These are phyloP conservation scores for Adelognathus sp. DNA, from an alignment of 2,888 invertebrate genomes.

Conservation along the genomic window DNA sequence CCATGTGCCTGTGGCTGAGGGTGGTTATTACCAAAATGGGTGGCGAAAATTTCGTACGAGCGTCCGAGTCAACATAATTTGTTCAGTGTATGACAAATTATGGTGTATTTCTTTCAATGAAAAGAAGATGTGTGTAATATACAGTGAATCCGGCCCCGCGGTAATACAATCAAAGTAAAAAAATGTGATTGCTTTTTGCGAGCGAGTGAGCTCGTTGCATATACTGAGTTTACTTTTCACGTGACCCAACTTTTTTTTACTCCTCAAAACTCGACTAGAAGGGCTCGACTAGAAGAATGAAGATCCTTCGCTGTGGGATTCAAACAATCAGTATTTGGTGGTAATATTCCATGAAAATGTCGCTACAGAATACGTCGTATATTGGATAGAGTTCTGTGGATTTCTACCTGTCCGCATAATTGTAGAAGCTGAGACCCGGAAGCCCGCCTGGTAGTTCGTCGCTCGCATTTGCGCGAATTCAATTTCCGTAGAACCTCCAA, in stretches of 20 bases:
- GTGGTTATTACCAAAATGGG: too few relatives aligned
- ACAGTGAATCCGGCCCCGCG: not conserved
- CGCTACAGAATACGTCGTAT: not conserved
- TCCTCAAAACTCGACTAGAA: not conserved
- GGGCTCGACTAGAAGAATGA: not conserved
- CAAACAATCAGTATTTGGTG: not conserved
- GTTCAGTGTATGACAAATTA: too few relatives aligned
- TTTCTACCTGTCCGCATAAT: not conserved
- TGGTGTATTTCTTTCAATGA: too few relatives aligned
- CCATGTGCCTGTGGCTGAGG: not conserved
- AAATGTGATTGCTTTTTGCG: conserved; percentile 2
- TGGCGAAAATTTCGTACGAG: not conserved
- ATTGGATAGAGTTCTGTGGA: not conserved
- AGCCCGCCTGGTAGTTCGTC: not conserved
- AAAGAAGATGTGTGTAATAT: too few relatives aligned
- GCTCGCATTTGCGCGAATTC: not conserved
- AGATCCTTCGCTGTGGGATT: not conserved
- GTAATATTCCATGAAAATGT: too few relatives aligned
- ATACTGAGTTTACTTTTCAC: not conserved
- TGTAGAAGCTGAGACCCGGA: not conserved
- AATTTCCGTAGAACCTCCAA: not conserved
- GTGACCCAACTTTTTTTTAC: conserved; percentile 19
- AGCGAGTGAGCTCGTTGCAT: conserved; percentile 1
- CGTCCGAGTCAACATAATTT: not conserved
- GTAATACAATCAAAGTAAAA: not conserved